Evolutionary conservation across 2,797 vertebrate species (phyloP), one percentile per base, ranked within the genome.

Genomic region (Pangasius krempfi): DNA sequence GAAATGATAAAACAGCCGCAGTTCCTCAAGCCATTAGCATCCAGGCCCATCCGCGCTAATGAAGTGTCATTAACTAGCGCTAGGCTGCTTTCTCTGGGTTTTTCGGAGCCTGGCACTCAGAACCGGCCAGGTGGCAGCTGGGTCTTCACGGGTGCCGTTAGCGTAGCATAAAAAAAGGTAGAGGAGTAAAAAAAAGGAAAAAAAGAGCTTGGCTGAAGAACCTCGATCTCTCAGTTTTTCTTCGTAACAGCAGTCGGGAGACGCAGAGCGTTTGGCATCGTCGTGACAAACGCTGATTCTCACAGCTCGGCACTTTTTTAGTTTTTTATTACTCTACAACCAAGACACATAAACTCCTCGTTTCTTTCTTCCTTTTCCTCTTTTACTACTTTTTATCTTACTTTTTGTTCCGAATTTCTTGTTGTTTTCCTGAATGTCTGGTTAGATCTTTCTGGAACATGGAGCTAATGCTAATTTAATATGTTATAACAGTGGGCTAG

Each of bases 91-190:
- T 84, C 72, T 84, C 78, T 88, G 86, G 89, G 85, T 88, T 87
- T 91, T 86, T 84, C 18, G 18, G 40, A 64, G 84, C 54, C 88
- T 92, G 92, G 92, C 91, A 90, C 87, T 76, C n/a, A 73, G 33
- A 89, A 68, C 27, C 76, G 85, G 86, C 90, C 92, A 93, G 92
- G 92, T 93, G 92, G 91, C 86, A 78, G 79, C 90, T 81, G 76
- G 89, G 87, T 88, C 91, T 88, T 89, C 88, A 90, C 83, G 89
- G 89, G 86, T 79, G 84, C 82, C 83, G 80, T 89, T 88, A 91
- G 90, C 72, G 82, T 84, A 90, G 90, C 88, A 88, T 91, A n/a
- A 37, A 79, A 86, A 87, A 87, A 84, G 64, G 83, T 84, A 84
- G 91, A 22, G 13, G 18, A 30, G 27, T 50, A 89, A 86, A 85